Evolutionary conservation across 2,888 invertebrate genomes (phyloP).

Genomic region (Antheraea assamensis): DNA sequence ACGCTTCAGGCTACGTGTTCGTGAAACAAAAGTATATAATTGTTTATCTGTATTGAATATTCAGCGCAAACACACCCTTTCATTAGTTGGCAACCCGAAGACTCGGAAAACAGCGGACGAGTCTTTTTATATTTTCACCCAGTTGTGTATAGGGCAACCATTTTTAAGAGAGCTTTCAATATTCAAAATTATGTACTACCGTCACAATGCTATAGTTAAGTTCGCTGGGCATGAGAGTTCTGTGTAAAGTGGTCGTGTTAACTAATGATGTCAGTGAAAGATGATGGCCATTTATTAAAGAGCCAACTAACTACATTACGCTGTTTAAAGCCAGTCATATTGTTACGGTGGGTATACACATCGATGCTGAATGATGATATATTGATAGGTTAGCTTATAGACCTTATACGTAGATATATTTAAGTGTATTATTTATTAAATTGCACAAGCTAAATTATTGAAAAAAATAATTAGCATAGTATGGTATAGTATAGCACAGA

Average conservation of each 20-base stretch:
- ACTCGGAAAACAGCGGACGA: slow-evolving; percentile 42
- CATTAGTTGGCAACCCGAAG: slow-evolving; percentile 55
- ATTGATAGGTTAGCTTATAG: not conserved
- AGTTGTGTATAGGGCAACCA: slow-evolving; percentile 31
- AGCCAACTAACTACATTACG: slow-evolving; percentile 32
- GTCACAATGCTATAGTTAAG: slow-evolving; percentile 17
- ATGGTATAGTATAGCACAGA: no score
- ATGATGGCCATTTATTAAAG: slow-evolving; percentile 61
- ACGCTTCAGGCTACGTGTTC: not conserved
- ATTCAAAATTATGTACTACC: slow-evolving; percentile 27
- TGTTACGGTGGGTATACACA: slow-evolving; percentile 11
- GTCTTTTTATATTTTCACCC: slow-evolving; percentile 47
- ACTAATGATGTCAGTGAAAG: slow-evolving; percentile 61
- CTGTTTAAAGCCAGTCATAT: slow-evolving; percentile 27
- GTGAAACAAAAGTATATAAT: slow-evolving; percentile 4
- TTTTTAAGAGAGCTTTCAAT: slow-evolving; percentile 32
- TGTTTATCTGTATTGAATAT: slow-evolving; percentile 31
- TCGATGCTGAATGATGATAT: not conserved
- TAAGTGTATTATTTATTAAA: no score
- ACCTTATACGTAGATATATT: not conserved
- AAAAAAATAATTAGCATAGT: no score
- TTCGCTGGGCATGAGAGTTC: slow-evolving; percentile 33
- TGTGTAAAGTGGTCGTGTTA: slow-evolving; percentile 42
- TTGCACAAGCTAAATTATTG: not conserved
- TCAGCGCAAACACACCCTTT: slow-evolving; percentile 40